These are phyloP conservation scores for Delichon dasypus DNA, from an alignment of 2,797 vertebrate genomes.

Conservation along the genomic window DNA sequence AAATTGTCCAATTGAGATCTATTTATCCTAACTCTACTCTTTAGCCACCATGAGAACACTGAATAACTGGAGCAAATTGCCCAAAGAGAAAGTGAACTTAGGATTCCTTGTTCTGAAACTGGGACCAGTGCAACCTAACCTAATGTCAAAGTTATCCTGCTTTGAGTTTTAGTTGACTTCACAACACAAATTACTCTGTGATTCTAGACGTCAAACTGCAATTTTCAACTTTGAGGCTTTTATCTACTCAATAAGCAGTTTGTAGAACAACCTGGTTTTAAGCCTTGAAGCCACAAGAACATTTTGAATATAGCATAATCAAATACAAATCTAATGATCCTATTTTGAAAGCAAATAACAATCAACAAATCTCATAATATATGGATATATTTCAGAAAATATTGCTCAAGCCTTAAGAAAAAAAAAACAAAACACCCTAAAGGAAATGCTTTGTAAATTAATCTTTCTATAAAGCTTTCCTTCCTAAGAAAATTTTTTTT, in stretches of 20 bases:
- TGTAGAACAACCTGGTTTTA: neutral
- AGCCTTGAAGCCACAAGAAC: neutral
- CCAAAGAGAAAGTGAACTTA: neutral
- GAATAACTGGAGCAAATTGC: neutral
- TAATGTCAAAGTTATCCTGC: neutral
- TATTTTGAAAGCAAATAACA: neutral
- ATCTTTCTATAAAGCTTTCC: neutral
- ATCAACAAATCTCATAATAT: neutral
- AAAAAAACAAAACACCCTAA: fast-evolving
- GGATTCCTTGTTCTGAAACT: neutral
- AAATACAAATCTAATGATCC: neutral
- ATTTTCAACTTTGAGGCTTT: neutral
- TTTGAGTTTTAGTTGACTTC: neutral
- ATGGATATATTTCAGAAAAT: neutral
- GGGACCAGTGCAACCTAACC: neutral
- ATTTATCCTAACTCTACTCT: neutral
- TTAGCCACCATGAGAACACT: neutral
- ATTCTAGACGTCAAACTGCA: neutral
- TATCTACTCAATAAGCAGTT: neutral
- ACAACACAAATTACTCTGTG: neutral
- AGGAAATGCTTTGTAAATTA: neutral
- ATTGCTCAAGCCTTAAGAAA: neutral
- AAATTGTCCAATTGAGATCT: neutral
- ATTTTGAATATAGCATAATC: neutral
- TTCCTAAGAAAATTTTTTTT: neutral